Base-by-base conservation (phyloP, 1,140 invertebrate species). In the Aphelinus certus region DNA sequence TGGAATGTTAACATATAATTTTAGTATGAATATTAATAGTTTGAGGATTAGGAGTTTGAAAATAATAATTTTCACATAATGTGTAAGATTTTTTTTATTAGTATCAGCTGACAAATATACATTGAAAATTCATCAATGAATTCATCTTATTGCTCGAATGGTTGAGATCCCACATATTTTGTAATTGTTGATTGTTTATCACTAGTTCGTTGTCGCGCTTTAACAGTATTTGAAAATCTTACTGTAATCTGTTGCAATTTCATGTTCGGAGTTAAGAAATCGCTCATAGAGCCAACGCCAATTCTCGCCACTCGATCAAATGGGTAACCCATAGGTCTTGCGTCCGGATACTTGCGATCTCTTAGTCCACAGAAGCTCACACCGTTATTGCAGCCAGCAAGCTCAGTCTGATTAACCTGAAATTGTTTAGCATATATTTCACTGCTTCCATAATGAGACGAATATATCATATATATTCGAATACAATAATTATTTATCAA, bases 301-400 rank as follows among this genome's bases (percentile, higher is more conserved):
- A 69, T 7, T 3, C 80, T 77, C 7, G 80, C 71, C 66, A 62
- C 88, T 45, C 92, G 87, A 83, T 94, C 92, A 87, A 93, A 93
- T 47, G 93, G 92, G 84, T 88, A 94, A 66, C 92, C 93, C 92
- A 94, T 94, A 63, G 90, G 81, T 71, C 91, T 90, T 57, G 83
- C 86, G 83, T 94, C 92, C 0, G 92, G 92, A 84, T 91, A 94
- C 70, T 90, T 85, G 55, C 88, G 88, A 79, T 93, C 92, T 74
- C 89, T 89, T 26, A 93, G 81, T 0, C 93, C 93, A 76, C 93
- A 94, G 87, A 90, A 94, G 71, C 91, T 93, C 49, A 88, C 90
- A 0, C 92, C 92, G 77, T 92, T 91, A 43, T 86, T 85, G 81
- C 93, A 94, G 2, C 83, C 81, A 60, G 82, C 81, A 2, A 88